Base-by-base conservation (phyloP, 2,113 vertebrate species). In the Taxidea taxus region DNA sequence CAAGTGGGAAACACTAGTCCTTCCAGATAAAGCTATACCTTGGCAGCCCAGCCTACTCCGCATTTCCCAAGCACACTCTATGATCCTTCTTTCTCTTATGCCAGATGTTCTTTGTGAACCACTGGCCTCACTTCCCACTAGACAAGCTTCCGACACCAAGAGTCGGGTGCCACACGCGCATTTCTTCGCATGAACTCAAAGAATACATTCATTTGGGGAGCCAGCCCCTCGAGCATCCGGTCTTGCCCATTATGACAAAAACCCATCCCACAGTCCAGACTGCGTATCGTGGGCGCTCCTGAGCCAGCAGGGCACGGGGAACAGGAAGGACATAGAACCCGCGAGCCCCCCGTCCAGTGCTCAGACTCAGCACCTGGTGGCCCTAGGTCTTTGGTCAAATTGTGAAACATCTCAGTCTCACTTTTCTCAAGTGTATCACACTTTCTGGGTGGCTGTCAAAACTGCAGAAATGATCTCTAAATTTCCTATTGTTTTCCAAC, bases 261-360 rank as follows among this genome's bases (percentile, higher is more conserved):
- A 44, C 31, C 18, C 34, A 16, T 44, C 34, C 51, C 16, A 3
- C 0, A 34, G 49, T 39, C 7, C 6, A 31, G 74, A 9, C 23
- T 42, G 34, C 2, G 4, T 15, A 12, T 13, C 7, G 12, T n/a
- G 25, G 16, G 14, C 3, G 15, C 34, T 0, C 27, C 42, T 27
- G 21, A 66, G 58, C 37, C 20, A 62, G 47, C 12, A 2, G 4
- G 37, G 20, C 34, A 7, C 0, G 0, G 4, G 31, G 51, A 37
- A 39, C 7, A 27, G 47, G 47, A 4, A 4, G 37, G 18, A 25
- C 0, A 0, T 5, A 15, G 68, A 56, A 13, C 6, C 49, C 2
- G 5, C 2, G 2, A 29, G 70, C 9, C 15, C 44, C 23, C n/a
- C 2, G 9, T 9, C 29, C 47, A 4, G n/a, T 0, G 2, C 64